Conservation (phyloP, 2,113 vertebrate species). For the Deroptyus accipitrinus region DNA sequence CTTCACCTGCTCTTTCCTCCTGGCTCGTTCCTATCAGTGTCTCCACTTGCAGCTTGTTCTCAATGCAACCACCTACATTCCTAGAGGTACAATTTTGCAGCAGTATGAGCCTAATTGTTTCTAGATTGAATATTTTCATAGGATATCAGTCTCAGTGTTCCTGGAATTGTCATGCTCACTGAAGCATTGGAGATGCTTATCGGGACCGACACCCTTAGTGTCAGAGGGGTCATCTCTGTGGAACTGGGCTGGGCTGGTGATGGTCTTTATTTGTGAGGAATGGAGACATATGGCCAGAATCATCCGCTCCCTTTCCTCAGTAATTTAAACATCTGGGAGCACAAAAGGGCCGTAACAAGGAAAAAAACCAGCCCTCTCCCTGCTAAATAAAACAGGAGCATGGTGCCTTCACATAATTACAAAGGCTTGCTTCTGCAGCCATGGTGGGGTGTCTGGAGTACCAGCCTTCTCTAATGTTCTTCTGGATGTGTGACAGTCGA, state of each 20-base stretch:
- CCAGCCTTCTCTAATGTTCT: slow-evolving; percentile 30
- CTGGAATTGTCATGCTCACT: slow-evolving; percentile 90
- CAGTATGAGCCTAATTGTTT: slow-evolving; percentile 83
- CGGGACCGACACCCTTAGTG: slow-evolving; percentile 86
- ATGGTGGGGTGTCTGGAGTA: slow-evolving; percentile 32
- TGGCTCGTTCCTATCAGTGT: fast-evolving
- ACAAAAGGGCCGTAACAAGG: slow-evolving; percentile 65
- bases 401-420: slow-evolving; percentile 49
- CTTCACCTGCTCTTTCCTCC: slow-evolving; percentile 10
- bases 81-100: slow-evolving; percentile 60
- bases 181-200: slow-evolving; percentile 94
- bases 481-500: slow-evolving; percentile 34
- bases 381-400: slow-evolving; percentile 60
- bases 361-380: background rate
- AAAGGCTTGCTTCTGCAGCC: background rate
- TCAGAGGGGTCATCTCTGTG: slow-evolving; percentile 77
- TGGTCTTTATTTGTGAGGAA: slow-evolving; percentile 80
- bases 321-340: slow-evolving; percentile 98
- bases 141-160: slow-evolving; percentile 83
- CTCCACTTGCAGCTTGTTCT: background rate
- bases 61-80: slow-evolving; percentile 52
- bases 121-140: slow-evolving; percentile 94
- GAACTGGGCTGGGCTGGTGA: slow-evolving; percentile 74
- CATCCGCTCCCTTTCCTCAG: slow-evolving; percentile 89
- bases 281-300: slow-evolving; percentile 95